Base-by-base conservation (phyloP, 2,113 vertebrate genomes). In the Lichenostomus cassidix region DNA sequence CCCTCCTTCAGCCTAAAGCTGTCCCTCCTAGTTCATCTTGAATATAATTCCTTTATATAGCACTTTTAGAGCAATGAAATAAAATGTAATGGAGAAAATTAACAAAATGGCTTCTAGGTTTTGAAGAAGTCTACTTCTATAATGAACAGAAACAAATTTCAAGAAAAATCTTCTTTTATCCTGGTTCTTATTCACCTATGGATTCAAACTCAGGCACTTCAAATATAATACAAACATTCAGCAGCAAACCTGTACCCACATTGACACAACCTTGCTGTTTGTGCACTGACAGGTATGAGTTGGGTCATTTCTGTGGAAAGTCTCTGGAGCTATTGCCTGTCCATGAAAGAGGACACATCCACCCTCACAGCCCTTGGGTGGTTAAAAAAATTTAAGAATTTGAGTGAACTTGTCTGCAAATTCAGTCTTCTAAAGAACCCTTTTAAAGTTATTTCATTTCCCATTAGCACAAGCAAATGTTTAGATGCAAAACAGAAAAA, bases 251-350 rank as follows among this genome's bases (percentile, higher is more conserved):
- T 70, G 11, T 12, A 44, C 2, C 12, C n/a, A 37, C 10, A 7
- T 41, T n/a, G 39, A 23, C 25, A 56, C 1, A 1, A 12, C 12
- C 9, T 68, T 39, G 20, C 25, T 74, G 12, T 23, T 87, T 58
- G 6, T 53, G 19, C 63, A 63, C 24, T 33, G n/a, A 19, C 8
- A 19, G 0, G 0, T 74, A 9, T 28, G 33, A 67, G 6, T 33
- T 62, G 11, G 5, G 28, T 70, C 8, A 10, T 78, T 65, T 78
- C 33, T 70, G 7, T 68, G 23, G 42, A 42, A 83, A 50, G 8
- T 27, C 31, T 60, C 14, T 47, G 59, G 17, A 83, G 69, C 10
- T 53, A 12, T n/a, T 58, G 6, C 5, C 21, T 56, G 10, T 64
- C 31, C 31, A 58, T 67, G n/a, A 53, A 17, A 77, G 2, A 62